Evolutionary conservation across 2,113 vertebrate species (phyloP).

Genomic region (Hippocampus zosterae): DNA sequence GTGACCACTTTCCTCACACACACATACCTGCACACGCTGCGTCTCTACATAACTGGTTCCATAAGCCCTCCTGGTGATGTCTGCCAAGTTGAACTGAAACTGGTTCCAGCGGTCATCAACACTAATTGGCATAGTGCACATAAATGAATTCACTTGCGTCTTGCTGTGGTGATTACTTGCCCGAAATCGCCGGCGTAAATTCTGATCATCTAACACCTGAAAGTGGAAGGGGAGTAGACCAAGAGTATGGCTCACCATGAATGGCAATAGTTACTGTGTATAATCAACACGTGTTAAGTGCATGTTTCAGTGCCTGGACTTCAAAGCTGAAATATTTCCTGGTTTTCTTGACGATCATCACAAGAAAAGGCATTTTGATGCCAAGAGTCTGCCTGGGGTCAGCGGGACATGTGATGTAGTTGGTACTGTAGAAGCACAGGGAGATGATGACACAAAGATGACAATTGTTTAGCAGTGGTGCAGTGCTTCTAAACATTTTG

Average conservation of each 20-base stretch:
- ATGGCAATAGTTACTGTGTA: neutral
- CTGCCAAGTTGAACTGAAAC: slow-evolving; percentile 93
- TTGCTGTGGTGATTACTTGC: slow-evolving; percentile 97
- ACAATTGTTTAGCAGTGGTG: neutral
- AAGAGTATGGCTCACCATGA: neutral
- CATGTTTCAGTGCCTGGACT: slow-evolving; percentile 81
- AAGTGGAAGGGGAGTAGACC: neutral
- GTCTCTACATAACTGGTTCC: slow-evolving; percentile 97
- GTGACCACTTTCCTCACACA: neutral
- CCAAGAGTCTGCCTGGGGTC: slow-evolving; percentile 95
- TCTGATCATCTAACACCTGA: slow-evolving; percentile 98
- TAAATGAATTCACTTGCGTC: slow-evolving; percentile 92
- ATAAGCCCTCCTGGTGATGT: slow-evolving; percentile 90
- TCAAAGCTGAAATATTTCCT: slow-evolving; percentile 98
- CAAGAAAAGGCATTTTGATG: slow-evolving; percentile 92
- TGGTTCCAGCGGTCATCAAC: slow-evolving; percentile 97
- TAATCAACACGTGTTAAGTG: neutral
- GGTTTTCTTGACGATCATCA: slow-evolving; percentile 97
- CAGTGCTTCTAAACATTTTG: neutral
- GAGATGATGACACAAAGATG: neutral
- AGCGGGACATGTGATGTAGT: slow-evolving; percentile 95
- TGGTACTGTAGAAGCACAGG: slow-evolving; percentile 77
- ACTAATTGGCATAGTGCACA: slow-evolving; percentile 98
- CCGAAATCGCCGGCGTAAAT: slow-evolving; percentile 87
- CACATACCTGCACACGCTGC: slow-evolving; percentile 85